phyloP scores from a whole-genome alignment of 2,797 vertebrate species.

The Hapalemur alaotrensis region DNA sequence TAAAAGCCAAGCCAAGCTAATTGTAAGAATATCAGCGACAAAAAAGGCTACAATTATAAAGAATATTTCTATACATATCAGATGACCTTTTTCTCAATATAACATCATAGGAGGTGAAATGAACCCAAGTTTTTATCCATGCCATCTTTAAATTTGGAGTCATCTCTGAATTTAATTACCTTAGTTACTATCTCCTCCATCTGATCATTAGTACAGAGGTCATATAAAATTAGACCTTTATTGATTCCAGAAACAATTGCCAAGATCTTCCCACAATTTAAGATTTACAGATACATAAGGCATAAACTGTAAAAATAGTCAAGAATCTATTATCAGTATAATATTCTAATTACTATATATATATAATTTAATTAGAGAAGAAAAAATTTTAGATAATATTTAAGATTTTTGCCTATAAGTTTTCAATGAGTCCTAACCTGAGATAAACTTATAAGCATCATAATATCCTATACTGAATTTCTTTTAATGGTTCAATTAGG shows the following conservation, averaged over 20 bases:
- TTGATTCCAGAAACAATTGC: constrained; percentile 23
- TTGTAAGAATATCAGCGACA: constrained; percentile 15
- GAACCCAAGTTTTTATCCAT: neutral
- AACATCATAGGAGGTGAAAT: neutral
- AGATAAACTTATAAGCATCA: neutral
- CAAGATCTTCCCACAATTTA: constrained; percentile 17
- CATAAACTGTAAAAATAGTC: neutral
- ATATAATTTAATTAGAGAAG: neutral
- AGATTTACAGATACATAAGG: neutral
- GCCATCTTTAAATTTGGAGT: constrained; percentile 38
- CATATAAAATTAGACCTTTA: constrained; percentile 21
- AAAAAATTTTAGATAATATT: neutral
- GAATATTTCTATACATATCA: neutral
- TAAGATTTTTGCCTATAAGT: neutral
- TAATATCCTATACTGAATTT: neutral
- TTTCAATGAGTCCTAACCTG: neutral
- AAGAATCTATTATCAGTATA: neutral
- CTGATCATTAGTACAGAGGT: constrained; percentile 3
- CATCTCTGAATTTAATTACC: constrained; percentile 35
- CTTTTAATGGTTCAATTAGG: neutral
- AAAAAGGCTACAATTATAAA: constrained; percentile 3
- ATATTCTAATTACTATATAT: neutral
- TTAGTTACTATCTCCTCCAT: neutral
- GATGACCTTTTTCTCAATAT: constrained; percentile 1
- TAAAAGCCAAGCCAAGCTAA: constrained; percentile 27